A percentile compares a stretch with the other conserved stretches of the same genome.
Conservation (phyloP, 2,797 vertebrate species). For the Notolepis coatsorum region DNA sequence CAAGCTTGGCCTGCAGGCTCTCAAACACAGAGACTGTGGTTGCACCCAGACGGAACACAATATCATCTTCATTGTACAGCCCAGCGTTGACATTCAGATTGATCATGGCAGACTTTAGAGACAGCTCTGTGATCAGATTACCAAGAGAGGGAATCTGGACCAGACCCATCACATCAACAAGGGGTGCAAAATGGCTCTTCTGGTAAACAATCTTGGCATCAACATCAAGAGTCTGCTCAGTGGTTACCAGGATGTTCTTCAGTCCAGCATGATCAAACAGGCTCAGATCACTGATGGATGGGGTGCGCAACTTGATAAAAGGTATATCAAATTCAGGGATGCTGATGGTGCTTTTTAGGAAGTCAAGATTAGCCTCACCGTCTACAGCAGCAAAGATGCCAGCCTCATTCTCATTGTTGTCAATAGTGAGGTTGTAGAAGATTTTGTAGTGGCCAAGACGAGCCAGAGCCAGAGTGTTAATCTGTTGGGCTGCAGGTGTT, state of each 20-base stretch:
- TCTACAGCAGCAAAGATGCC: constrained; percentile 79
- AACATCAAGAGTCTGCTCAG: constrained; percentile 88
- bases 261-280: constrained; percentile 89
- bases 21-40: constrained; percentile 87
- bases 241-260: constrained; percentile 86
- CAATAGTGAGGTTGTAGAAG: constrained; percentile 83
- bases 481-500: constrained; percentile 80
- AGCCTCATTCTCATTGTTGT: constrained; percentile 82
- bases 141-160: constrained; percentile 87
- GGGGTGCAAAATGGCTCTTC: constrained; percentile 83
- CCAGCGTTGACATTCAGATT: constrained; percentile 86
- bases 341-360: constrained; percentile 85
- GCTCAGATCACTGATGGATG: constrained; percentile 82
- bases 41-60: constrained; percentile 85
- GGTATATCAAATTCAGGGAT: constrained; percentile 86
- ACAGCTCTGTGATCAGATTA: constrained; percentile 88
- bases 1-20: constrained; percentile 86
- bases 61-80: constrained; percentile 87
- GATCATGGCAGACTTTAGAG: constrained; percentile 91
- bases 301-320: constrained; percentile 76
- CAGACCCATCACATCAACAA: constrained; percentile 75
- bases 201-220: constrained; percentile 86
- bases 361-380: constrained; percentile 90
- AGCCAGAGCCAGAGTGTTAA: constrained; percentile 80
- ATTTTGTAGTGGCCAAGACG: constrained; percentile 91